Conservation (phyloP, 2,113 vertebrate species). For the Halcyon malimbica region DNA sequence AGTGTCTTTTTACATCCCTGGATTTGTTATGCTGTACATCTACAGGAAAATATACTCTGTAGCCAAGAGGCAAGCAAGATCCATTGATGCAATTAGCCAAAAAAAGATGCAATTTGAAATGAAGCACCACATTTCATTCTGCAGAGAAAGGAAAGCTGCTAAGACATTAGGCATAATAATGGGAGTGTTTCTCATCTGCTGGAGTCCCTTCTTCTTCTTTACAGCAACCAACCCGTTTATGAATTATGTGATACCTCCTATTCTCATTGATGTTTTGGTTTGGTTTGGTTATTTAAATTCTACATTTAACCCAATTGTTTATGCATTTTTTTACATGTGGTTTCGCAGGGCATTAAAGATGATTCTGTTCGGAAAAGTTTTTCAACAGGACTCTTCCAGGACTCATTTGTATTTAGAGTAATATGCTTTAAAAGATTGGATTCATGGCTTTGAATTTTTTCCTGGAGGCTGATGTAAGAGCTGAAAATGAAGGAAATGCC, state of each 20-base stretch:
- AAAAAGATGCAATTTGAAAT: slow-evolving; percentile 47
- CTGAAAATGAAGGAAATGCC: background rate
- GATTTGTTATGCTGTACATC: slow-evolving; percentile 79
- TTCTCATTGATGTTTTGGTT: slow-evolving; percentile 74
- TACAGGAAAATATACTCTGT: slow-evolving; percentile 81
- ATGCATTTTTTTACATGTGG: slow-evolving; percentile 85
- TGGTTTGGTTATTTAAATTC: slow-evolving; percentile 89
- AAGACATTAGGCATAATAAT: slow-evolving; percentile 82
- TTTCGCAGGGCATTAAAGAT: slow-evolving; percentile 83
- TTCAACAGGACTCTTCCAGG: slow-evolving; percentile 76
- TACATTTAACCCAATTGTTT: slow-evolving; percentile 83
- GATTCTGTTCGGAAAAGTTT: slow-evolving; percentile 79
- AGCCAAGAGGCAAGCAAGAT: slow-evolving; percentile 78
- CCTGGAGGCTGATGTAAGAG: background rate
- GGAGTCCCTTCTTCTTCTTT: slow-evolving; percentile 84
- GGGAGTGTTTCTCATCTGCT: slow-evolving; percentile 82
- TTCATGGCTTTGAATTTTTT: background rate
- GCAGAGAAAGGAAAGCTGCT: slow-evolving; percentile 79
- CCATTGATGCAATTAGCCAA: slow-evolving; percentile 62
- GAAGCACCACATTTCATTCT: slow-evolving; percentile 43
- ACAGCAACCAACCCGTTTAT: slow-evolving; percentile 77
- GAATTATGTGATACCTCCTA: slow-evolving; percentile 70
- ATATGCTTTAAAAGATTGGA: background rate
- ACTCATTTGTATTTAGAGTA: slow-evolving; percentile 69
- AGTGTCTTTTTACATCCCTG: slow-evolving; percentile 82